A percentile compares a stretch with the other conserved stretches of the same genome.
Conservation (phyloP, 2,888 invertebrate genomes). For the Cyclophora albipunctata region DNA sequence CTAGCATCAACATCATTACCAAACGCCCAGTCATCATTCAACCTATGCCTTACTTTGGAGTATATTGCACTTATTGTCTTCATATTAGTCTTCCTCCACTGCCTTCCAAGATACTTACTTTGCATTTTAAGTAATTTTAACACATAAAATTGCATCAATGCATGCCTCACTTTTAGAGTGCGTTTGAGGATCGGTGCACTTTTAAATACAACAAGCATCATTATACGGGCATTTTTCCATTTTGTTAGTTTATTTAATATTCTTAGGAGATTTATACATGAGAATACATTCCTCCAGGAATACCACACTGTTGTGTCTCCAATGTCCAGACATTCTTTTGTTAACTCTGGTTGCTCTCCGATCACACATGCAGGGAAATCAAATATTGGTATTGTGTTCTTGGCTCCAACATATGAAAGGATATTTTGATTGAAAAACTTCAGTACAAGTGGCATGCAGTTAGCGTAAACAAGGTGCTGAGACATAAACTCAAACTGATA, state of each 20-base stretch:
- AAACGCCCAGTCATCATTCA: slow-evolving; percentile 99
- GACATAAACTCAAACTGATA: slow-evolving; percentile 99
- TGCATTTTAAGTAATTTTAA: slow-evolving; percentile 99
- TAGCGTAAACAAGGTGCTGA: slow-evolving; percentile 98
- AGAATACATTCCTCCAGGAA: slow-evolving; percentile 98
- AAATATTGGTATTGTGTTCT: slow-evolving; percentile 93
- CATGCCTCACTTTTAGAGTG: slow-evolving; percentile 95
- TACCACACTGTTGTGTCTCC: slow-evolving; percentile 86
- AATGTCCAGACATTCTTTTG: slow-evolving; percentile 91
- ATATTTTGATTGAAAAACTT: slow-evolving; percentile 99
- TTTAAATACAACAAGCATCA: slow-evolving; percentile 99
- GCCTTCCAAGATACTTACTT: slow-evolving; percentile 97
- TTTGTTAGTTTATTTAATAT: slow-evolving; percentile 99
- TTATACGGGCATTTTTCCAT: slow-evolving; percentile 99
- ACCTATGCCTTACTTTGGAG: slow-evolving; percentile 94
- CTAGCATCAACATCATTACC: slow-evolving; percentile 98
- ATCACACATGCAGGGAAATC: slow-evolving; percentile 98
- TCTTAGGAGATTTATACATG: slow-evolving; percentile 96
- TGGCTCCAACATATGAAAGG: slow-evolving; percentile 93
- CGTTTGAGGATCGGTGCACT: slow-evolving; percentile 98
- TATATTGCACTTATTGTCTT: slow-evolving; percentile 99
- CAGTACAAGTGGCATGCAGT: slow-evolving; percentile 97
- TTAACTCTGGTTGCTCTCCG: slow-evolving; percentile 94
- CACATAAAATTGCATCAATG: slow-evolving; percentile 98
- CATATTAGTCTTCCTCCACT: slow-evolving; percentile 99